Conservation (phyloP, 2,113 vertebrate genomes). For the Pandion haliaetus region DNA sequence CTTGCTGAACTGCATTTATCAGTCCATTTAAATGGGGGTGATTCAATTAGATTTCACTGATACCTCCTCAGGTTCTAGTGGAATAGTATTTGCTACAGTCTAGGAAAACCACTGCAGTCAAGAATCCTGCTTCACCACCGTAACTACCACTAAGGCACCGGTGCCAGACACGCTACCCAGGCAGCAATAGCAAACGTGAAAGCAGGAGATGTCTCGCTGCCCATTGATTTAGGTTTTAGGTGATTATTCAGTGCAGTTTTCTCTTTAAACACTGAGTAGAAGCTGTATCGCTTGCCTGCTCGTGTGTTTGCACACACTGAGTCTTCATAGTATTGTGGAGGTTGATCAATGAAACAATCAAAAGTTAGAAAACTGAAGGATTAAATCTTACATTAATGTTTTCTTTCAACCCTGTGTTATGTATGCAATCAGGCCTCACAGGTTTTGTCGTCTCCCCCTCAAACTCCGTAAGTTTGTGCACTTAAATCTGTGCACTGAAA, state of each 20-base stretch:
- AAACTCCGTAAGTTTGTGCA: not conserved
- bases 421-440: not conserved
- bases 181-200: not conserved
- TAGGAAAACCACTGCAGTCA: not conserved
- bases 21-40: not conserved
- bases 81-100: not conserved
- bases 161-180: not conserved
- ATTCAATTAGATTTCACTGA: not conserved
- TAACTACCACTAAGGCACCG: fast-evolving
- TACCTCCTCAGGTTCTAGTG: not conserved
- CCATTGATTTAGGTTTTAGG: not conserved
- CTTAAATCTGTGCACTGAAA: not conserved
- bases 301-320: not conserved
- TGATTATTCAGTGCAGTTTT: not conserved
- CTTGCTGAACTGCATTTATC: not conserved
- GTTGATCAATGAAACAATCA: not conserved
- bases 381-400: not conserved
- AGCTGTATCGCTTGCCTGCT: not conserved
- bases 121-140: fast-evolving
- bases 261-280: not conserved
- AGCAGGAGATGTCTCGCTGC: not conserved
- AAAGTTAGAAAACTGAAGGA: not conserved
- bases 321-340: not conserved
- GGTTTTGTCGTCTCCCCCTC: not conserved
- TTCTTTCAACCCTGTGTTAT: not conserved